Percentiles rank a stretch among this genome's conserved stretches.
These are phyloP conservation scores for Enhydra lutris DNA, from an alignment of 2,113 vertebrate genomes.

Conservation along the genomic window DNA sequence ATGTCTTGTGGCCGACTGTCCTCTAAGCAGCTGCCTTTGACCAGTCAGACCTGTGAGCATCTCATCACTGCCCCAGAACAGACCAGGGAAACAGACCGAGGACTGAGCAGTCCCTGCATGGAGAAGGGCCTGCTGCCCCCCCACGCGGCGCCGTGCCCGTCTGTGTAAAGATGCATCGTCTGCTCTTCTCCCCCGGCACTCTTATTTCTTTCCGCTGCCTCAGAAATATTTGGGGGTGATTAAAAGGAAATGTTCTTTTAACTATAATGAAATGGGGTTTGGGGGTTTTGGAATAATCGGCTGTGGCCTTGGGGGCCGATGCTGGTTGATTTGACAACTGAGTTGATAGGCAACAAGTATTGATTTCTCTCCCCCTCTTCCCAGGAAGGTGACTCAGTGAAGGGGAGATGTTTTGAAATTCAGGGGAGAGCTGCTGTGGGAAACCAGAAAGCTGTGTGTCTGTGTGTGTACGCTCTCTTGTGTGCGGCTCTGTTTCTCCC, in stretches of 20 bases:
- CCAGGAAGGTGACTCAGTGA: slow-evolving; percentile 26
- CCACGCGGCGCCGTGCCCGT: fast-evolving
- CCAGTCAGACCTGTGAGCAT: background rate
- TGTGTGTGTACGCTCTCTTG: background rate
- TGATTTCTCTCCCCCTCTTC: slow-evolving; percentile 32
- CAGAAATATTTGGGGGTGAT: slow-evolving; percentile 52
- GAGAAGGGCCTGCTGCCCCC: background rate
- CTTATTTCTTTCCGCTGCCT: background rate
- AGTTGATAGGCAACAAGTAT: slow-evolving; percentile 37
- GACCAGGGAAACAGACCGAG: background rate
- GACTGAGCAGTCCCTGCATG: fast-evolving
- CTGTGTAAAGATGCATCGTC: background rate
- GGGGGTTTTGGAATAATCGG: background rate
- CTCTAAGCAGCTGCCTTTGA: background rate
- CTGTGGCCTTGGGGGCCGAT: background rate
- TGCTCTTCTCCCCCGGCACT: background rate
- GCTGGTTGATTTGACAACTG: slow-evolving; percentile 25
- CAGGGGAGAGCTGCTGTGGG: background rate
- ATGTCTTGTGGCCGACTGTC: background rate
- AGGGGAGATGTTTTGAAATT: slow-evolving; percentile 3
- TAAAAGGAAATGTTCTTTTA: slow-evolving; percentile 35
- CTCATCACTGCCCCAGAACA: background rate
- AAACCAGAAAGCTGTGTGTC: background rate
- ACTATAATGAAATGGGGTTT: slow-evolving; percentile 27
- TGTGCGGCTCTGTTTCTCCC: no score